These are phyloP conservation scores for Oreochromis niloticus DNA, from an alignment of 2,113 vertebrate genomes.

Conservation along the genomic window DNA sequence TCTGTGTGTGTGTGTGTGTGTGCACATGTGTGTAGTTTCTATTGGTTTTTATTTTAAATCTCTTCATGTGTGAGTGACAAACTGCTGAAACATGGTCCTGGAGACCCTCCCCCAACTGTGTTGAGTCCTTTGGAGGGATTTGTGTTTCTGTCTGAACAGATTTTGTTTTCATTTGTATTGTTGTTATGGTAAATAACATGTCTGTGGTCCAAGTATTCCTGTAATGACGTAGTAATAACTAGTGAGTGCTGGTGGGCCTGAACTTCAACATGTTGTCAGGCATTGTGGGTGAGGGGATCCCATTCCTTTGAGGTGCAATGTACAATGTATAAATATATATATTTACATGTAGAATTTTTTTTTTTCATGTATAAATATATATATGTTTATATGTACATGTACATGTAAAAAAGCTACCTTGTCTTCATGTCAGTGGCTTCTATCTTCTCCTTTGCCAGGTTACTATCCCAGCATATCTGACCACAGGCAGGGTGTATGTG, in stretches of 20 bases:
- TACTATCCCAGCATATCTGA: background rate
- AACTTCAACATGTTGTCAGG: background rate
- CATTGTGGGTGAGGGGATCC: background rate
- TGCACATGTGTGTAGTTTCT: background rate
- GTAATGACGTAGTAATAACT: background rate
- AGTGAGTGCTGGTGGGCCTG: background rate
- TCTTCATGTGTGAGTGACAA: background rate
- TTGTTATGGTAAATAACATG: background rate
- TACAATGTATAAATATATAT: too few relatives aligned
- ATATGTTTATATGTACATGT: background rate
- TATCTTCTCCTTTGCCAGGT: background rate
- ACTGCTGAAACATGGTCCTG: background rate
- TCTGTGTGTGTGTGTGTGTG: background rate
- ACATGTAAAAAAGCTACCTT: background rate
- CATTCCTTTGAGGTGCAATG: background rate
- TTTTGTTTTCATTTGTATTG: background rate
- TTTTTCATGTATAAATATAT: fast-evolving
- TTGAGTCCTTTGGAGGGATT: background rate
- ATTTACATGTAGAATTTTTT: background rate
- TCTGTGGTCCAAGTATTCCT: background rate
- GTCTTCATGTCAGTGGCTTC: background rate
- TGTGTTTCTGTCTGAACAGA: fast-evolving
- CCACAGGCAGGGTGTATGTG: background rate
- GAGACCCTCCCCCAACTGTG: background rate
- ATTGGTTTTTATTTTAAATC: background rate